phyloP scores from a whole-genome alignment of 2,797 vertebrate genomes.

The Poeciliopsis gracilis region DNA sequence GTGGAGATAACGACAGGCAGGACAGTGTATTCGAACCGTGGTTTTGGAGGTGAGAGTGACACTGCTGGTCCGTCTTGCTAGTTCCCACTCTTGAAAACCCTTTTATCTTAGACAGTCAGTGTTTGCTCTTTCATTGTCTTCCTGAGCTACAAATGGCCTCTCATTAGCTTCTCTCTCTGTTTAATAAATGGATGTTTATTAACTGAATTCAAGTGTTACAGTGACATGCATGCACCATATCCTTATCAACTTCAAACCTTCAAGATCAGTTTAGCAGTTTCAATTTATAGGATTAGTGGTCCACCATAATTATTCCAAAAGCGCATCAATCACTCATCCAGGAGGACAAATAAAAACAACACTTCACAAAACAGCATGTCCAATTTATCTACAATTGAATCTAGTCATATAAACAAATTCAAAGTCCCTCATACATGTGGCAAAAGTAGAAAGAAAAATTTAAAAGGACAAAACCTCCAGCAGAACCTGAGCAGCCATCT shows the following conservation, averaged over 20 bases:
- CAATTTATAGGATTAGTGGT: neutral
- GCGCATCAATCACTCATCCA: neutral
- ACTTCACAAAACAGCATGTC: neutral
- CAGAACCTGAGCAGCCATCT: neutral
- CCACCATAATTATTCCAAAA: neutral
- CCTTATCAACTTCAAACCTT: neutral
- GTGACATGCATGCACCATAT: slow-evolving; percentile 20
- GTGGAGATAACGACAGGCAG: slow-evolving; percentile 41
- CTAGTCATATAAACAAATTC: neutral
- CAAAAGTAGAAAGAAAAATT: neutral
- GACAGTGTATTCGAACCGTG: slow-evolving; percentile 2
- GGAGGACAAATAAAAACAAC: neutral
- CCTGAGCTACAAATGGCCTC: slow-evolving; percentile 17
- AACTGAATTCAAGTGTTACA: slow-evolving; percentile 14
- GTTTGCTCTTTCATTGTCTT: slow-evolving; percentile 37
- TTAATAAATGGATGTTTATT: slow-evolving; percentile 46
- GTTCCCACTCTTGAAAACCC: slow-evolving; percentile 25
- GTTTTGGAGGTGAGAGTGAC: slow-evolving; percentile 34
- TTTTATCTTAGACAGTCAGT: slow-evolving; percentile 18
- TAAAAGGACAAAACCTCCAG: neutral
- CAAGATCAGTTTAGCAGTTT: neutral
- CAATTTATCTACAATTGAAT: neutral
- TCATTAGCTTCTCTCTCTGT: slow-evolving; percentile 1
- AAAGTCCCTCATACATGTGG: neutral
- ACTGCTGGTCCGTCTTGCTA: slow-evolving; percentile 32